Conservation (phyloP, 1,140 invertebrate species). For the Vanessa tameamea region DNA sequence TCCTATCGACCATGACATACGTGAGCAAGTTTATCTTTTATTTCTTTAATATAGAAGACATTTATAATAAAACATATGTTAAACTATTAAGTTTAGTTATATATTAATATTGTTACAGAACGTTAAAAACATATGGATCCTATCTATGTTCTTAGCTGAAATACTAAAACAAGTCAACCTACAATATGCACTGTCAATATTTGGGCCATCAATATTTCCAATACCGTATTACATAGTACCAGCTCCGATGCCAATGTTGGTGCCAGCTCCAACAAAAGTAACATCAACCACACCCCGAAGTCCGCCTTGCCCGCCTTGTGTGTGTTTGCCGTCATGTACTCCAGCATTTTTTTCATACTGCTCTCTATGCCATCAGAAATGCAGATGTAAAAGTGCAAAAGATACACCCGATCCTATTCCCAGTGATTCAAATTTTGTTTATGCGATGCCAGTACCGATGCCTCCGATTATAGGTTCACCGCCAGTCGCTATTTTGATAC, state of each 20-base stretch:
- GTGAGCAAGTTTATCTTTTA: too few species aligned
- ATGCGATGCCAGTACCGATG: background rate
- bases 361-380: constrained; percentile 64
- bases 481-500: background rate
- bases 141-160: constrained; percentile 17
- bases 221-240: constrained; percentile 37
- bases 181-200: constrained; percentile 37
- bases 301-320: constrained; percentile 45
- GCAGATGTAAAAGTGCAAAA: constrained; percentile 54
- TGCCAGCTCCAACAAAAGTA: background rate
- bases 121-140: constrained; percentile 18
- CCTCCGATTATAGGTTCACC: background rate
- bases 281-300: background rate
- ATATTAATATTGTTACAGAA: constrained; percentile 23
- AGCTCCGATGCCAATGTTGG: constrained; percentile 29
- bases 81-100: background rate
- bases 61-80: too few species aligned
- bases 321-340: constrained; percentile 59
- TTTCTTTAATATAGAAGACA: too few species aligned
- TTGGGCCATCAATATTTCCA: constrained; percentile 21
- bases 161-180: constrained; percentile 25
- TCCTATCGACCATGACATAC: too few species aligned
- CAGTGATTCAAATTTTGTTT: background rate
- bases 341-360: constrained; percentile 68
- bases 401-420: constrained; percentile 45